Percentiles rank a stretch among this genome's conserved stretches.
Conservation (phyloP, 2,113 vertebrate genomes). For the Hippocampus barbouri region DNA sequence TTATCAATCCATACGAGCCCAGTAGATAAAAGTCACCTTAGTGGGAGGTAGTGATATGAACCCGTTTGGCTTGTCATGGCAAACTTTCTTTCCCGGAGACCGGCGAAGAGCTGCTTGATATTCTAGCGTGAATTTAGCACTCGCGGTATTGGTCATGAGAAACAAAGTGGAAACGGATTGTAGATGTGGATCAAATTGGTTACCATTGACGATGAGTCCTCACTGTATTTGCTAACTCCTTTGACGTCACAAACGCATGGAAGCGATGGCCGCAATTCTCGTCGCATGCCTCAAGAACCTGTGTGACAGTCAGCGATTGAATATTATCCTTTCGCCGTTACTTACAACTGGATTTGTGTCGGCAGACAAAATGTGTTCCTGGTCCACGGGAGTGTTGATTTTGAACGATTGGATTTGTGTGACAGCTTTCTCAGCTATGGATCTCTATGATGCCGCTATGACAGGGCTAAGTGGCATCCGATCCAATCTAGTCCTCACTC, state of each 20-base stretch:
- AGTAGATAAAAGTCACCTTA: constrained; percentile 60
- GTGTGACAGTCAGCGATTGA: too few species aligned
- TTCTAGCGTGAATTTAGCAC: not conserved
- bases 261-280: too few species aligned
- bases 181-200: not conserved
- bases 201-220: not conserved
- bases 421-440: not conserved
- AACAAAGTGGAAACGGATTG: not conserved
- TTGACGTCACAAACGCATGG: too few species aligned
- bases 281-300: too few species aligned
- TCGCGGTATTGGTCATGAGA: not conserved
- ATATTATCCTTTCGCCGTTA: too few species aligned
- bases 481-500: not conserved
- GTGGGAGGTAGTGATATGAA: constrained; percentile 57
- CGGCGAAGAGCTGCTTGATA: constrained; percentile 2
- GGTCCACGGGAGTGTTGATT: not conserved
- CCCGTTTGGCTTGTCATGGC: constrained; percentile 26
- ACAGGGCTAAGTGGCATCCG: not conserved
- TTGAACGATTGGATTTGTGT: not conserved
- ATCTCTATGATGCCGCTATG: not conserved
- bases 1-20: constrained; percentile 71
- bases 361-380: not conserved
- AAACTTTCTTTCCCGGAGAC: constrained; percentile 40
- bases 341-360: too few species aligned
- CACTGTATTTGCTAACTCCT: not conserved